Conservation (phyloP, 2,797 vertebrate genomes). For the Sarcophilus harrisii region DNA sequence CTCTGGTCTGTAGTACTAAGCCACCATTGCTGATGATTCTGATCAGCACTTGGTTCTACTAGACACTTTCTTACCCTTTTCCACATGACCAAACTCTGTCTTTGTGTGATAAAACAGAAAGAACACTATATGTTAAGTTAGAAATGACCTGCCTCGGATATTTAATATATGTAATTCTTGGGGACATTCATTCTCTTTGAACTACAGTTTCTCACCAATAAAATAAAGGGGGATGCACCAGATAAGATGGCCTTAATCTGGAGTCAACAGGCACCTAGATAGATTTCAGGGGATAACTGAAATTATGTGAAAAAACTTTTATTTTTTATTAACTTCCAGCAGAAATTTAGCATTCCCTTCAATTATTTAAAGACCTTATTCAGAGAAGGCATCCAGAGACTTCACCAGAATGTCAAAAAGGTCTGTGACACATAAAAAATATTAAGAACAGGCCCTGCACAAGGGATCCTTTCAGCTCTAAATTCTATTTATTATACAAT, state of each 20-base stretch:
- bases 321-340: background rate
- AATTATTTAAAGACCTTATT: background rate
- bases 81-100: background rate
- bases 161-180: background rate
- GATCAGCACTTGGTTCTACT: background rate
- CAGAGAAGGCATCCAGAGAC: background rate
- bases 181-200: background rate
- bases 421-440: background rate
- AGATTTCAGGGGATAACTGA: background rate
- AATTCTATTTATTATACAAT: background rate
- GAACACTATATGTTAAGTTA: background rate
- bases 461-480: background rate
- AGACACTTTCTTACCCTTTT: background rate
- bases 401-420: background rate
- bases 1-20: background rate
- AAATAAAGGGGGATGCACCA: background rate
- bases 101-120: background rate
- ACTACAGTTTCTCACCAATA: background rate
- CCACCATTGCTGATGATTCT: background rate
- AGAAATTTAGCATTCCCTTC: background rate
- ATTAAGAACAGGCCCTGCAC: background rate
- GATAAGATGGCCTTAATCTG: background rate
- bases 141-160: background rate
- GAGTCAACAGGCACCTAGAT: background rate
- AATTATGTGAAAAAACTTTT: background rate